These are phyloP conservation scores for Threskiornis aethiopicus DNA, from an alignment of 2,797 vertebrate species.

Conservation along the genomic window DNA sequence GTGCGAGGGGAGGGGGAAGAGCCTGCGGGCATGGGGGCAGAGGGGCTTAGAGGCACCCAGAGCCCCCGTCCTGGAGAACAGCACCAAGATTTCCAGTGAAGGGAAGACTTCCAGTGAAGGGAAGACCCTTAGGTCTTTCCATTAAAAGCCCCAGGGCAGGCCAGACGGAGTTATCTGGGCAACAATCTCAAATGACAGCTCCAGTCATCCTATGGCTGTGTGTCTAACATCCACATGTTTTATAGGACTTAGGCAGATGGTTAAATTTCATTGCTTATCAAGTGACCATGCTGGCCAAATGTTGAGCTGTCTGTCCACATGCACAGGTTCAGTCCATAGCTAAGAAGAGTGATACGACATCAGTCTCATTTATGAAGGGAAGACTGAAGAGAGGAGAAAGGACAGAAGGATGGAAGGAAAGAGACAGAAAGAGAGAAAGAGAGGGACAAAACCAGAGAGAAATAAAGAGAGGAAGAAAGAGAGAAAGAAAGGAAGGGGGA, in stretches of 20 bases:
- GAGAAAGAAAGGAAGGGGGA: too few relatives aligned
- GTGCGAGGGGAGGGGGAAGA: neutral
- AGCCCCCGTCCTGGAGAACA: neutral
- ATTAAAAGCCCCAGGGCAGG: neutral
- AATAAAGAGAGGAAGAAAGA: too few relatives aligned
- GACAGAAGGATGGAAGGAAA: neutral
- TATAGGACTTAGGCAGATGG: neutral
- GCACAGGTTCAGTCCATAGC: neutral
- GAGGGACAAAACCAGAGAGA: rapidly evolving
- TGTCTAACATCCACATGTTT: neutral
- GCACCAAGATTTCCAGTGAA: neutral
- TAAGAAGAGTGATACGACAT: neutral
- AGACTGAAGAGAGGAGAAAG: neutral
- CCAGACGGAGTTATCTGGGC: neutral
- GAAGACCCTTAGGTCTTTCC: neutral
- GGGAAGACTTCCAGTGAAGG: neutral
- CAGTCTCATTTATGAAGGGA: neutral
- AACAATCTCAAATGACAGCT: neutral
- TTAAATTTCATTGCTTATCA: neutral
- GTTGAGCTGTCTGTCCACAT: neutral
- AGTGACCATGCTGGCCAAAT: neutral
- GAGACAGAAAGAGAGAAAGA: neutral
- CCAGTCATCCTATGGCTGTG: neutral
- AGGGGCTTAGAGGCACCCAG: neutral
- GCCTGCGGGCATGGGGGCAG: rapidly evolving